A percentile compares a stretch with the other conserved stretches of the same genome.
These are phyloP conservation scores for Nephrocerus scutellatus DNA, from an alignment of 2,888 invertebrate genomes.

Conservation along the genomic window DNA sequence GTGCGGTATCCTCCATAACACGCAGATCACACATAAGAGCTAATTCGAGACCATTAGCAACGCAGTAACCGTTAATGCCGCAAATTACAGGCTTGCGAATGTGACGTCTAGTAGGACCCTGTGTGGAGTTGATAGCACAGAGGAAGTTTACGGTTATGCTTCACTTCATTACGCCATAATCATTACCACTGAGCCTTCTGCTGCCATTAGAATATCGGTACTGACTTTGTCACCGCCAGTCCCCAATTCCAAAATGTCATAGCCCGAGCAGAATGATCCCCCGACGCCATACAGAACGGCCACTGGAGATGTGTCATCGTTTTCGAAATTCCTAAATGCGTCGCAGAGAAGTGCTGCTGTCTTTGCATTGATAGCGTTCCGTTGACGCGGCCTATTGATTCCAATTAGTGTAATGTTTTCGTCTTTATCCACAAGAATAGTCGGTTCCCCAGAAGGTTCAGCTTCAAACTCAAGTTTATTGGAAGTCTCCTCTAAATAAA, in stretches of 20 bases:
- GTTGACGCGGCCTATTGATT: conserved; percentile 76
- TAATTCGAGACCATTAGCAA: conserved; percentile 86
- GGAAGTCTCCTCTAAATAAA: no score
- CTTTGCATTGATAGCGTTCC: conserved; percentile 72
- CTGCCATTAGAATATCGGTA: conserved; percentile 36
- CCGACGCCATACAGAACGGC: conserved; percentile 83
- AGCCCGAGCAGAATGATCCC: conserved; percentile 91
- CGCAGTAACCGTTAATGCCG: conserved; percentile 83
- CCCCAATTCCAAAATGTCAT: conserved; percentile 73
- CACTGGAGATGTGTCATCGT: conserved; percentile 60
- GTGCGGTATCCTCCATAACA: conserved; percentile 77
- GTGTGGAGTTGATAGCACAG: no score
- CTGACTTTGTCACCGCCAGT: conserved; percentile 45
- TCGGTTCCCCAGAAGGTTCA: no score
- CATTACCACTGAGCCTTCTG: conserved; percentile 49
- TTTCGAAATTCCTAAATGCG: conserved; percentile 73
- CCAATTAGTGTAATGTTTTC: conserved; percentile 68
- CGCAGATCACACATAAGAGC: conserved; percentile 87
- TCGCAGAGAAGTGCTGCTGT: conserved; percentile 62
- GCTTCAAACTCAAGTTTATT: no score
- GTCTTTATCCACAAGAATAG: conserved; percentile 53
- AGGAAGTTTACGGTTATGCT: no score
- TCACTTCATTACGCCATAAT: neutral
- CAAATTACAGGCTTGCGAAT: conserved; percentile 83
- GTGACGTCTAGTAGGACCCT: conserved; percentile 58